Evolutionary conservation across 2,888 invertebrate species (phyloP).

Genomic region (Dasysyrphus tricinctus): DNA sequence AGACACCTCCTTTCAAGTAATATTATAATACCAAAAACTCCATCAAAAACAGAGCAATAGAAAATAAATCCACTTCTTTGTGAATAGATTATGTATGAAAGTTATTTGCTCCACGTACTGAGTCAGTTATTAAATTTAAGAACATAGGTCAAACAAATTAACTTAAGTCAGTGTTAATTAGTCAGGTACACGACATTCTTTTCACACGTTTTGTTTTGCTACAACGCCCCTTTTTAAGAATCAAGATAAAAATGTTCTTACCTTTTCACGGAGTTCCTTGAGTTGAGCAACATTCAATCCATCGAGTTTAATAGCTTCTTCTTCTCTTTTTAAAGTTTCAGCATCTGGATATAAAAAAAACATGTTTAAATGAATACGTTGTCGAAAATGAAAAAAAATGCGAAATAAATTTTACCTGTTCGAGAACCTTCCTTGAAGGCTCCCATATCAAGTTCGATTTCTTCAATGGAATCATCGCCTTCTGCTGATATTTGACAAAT

Average conservation of each 20-base stretch:
- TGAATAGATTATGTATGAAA: background rate
- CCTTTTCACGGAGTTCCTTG: constrained; percentile 93
- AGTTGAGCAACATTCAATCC: constrained; percentile 97
- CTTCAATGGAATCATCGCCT: constrained; percentile 83
- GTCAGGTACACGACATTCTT: background rate
- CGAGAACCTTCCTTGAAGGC: constrained; percentile 93
- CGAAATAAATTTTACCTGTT: constrained; percentile 87
- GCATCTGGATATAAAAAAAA: constrained; percentile 86
- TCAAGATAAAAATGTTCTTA: constrained; percentile 67
- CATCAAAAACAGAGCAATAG: background rate
- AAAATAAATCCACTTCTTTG: background rate
- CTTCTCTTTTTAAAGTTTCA: constrained; percentile 95
- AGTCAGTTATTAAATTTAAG: background rate
- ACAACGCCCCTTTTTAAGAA: constrained; percentile 44
- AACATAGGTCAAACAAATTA: background rate
- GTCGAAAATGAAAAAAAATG: background rate
- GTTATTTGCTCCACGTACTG: background rate
- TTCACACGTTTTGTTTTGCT: background rate
- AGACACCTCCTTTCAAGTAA: no score
- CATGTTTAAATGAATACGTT: constrained; percentile 17
- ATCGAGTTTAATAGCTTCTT: constrained; percentile 98
- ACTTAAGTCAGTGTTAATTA: background rate
- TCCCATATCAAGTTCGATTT: constrained; percentile 91
- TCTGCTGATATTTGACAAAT: constrained; percentile 79
- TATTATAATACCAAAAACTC: no score